These are phyloP conservation scores for Apeira syringaria DNA, from an alignment of 2,888 invertebrate genomes.

Conservation along the genomic window DNA sequence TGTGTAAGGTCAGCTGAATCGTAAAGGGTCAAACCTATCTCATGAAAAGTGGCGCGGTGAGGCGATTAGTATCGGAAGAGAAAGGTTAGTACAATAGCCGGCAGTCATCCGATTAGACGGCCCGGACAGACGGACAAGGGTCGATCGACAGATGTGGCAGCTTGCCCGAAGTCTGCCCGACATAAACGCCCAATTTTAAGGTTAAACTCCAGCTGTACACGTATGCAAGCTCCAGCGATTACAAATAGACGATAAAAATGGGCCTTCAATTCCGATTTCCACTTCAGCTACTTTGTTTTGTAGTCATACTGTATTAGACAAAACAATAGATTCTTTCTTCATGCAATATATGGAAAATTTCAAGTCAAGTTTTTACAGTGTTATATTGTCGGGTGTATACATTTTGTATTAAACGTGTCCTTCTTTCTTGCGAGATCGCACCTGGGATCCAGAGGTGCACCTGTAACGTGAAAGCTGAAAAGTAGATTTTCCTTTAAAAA, in stretches of 20 bases:
- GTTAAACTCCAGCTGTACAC: conserved; percentile 5
- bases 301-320: no score
- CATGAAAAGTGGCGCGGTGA: conserved; percentile 10
- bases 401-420: no score
- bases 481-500: no score
- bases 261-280: no score
- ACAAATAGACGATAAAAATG: background rate
- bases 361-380: no score
- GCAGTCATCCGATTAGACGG: conserved; percentile 9
- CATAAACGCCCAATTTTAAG: conserved; percentile 1
- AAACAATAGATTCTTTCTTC: no score
- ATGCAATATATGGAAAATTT: no score
- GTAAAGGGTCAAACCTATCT: conserved; percentile 14
- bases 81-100: conserved; percentile 1
- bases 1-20: conserved; percentile 5
- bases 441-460: no score
- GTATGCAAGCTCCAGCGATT: conserved; percentile 3
- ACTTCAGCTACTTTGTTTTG: no score
- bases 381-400: no score
- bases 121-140: conserved; percentile 7
- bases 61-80: conserved; percentile 14
- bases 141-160: conserved; percentile 13
- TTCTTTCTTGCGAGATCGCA: no score
- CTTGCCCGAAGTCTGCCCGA: background rate
- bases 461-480: no score